A percentile compares a stretch with the other conserved stretches of the same genome.
Conservation (phyloP, 1,140 invertebrate species). For the Apis dorsata region DNA sequence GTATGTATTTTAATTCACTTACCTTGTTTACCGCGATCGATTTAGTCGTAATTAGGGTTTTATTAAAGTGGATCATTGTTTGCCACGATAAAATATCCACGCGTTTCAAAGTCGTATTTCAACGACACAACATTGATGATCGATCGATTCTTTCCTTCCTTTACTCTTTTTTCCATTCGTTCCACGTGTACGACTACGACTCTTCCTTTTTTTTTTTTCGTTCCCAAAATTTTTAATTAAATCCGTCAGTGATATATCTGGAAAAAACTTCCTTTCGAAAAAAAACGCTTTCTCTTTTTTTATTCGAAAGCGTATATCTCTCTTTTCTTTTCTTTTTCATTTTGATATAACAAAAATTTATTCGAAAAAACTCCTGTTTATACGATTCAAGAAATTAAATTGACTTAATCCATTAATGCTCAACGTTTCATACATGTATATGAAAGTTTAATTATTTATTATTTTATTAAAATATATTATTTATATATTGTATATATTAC, state of each 20-base stretch:
- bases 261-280: not conserved
- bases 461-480: too few relatives aligned
- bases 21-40: not conserved
- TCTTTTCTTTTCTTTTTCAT: not conserved
- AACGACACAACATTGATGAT: not conserved
- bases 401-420: too few relatives aligned
- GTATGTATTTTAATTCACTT: conserved; percentile 10
- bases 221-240: conserved; percentile 29
- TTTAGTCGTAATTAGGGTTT: not conserved
- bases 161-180: not conserved
- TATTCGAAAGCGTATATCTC: not conserved
- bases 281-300: not conserved
- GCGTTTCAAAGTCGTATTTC: not conserved
- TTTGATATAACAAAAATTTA: not conserved
- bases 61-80: not conserved
- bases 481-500: too few relatives aligned
- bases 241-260: not conserved
- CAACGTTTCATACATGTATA: too few relatives aligned
- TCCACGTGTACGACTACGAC: not conserved
- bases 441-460: too few relatives aligned
- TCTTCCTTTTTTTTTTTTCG: not conserved
- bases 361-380: not conserved
- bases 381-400: not conserved
- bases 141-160: not conserved
- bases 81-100: not conserved